A percentile compares a stretch with the other conserved stretches of the same genome.
Conservation (phyloP, 2,888 invertebrate genomes). For the Cataglyphis albicans region DNA sequence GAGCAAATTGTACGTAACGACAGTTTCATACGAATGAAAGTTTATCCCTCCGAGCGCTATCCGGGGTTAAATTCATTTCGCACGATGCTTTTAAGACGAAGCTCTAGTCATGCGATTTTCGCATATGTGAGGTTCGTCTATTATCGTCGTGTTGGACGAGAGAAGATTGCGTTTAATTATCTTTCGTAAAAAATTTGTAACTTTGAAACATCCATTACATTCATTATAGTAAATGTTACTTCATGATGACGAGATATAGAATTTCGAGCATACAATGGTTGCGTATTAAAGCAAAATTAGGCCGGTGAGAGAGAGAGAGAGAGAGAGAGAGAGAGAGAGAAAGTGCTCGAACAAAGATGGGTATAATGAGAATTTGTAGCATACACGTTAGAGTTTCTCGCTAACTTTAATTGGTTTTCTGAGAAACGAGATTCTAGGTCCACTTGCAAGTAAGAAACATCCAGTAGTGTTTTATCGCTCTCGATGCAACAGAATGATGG, state of each 20-base stretch:
- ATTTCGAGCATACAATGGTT: slow-evolving; percentile 21
- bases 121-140: not conserved
- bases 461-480: slow-evolving; percentile 21
- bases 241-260: not conserved
- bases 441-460: slow-evolving; percentile 11
- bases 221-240: not conserved
- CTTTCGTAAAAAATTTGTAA: not conserved
- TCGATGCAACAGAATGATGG: not conserved
- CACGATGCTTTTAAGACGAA: slow-evolving; percentile 12
- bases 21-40: not conserved
- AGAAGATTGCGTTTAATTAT: slow-evolving; percentile 1
- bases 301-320: too few species aligned
- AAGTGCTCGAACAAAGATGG: slow-evolving; percentile 10
- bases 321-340: too few species aligned
- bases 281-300: slow-evolving; percentile 27
- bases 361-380: slow-evolving; percentile 45
- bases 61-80: not conserved
- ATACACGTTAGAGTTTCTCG: slow-evolving; percentile 44
- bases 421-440: slow-evolving; percentile 39
- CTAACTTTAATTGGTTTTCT: slow-evolving; percentile 59
- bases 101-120: not conserved
- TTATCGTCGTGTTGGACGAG: not conserved
- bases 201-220: not conserved
- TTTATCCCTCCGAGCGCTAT: not conserved
- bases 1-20: slow-evolving; percentile 21